Evolutionary conservation across 1,140 invertebrate genomes (phyloP).

Genomic region (Anastrepha obliqua): DNA sequence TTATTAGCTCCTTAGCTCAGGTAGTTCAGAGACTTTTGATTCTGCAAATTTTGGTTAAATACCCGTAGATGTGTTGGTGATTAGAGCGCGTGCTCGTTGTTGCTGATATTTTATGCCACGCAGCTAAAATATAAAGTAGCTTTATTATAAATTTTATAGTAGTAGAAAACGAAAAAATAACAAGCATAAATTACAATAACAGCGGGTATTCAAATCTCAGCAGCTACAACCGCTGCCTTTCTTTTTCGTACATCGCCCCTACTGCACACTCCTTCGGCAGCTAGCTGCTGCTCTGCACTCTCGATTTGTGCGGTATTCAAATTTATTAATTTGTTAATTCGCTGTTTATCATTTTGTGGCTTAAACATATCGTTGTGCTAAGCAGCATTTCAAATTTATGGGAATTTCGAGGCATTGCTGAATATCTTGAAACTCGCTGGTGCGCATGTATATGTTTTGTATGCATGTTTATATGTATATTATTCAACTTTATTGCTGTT

Average conservation of each 20-base stretch:
- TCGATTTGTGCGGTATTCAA: slow-evolving; percentile 59
- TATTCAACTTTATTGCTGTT: not conserved
- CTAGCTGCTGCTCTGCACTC: not conserved
- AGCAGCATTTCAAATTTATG: slow-evolving; percentile 71
- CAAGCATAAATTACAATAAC: slow-evolving; percentile 17
- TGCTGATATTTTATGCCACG: not conserved
- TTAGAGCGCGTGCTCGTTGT: slow-evolving; percentile 1
- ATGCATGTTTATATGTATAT: not conserved
- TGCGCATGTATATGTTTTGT: not conserved
- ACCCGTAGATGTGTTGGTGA: slow-evolving; percentile 59
- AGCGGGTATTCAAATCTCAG: slow-evolving; percentile 53
- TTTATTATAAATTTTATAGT: slow-evolving; percentile 19
- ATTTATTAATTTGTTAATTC: slow-evolving; percentile 74
- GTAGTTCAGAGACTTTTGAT: slow-evolving; percentile 47
- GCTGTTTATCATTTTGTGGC: slow-evolving; percentile 73
- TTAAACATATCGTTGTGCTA: slow-evolving; percentile 73
- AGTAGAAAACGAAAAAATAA: not conserved
- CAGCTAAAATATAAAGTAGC: slow-evolving; percentile 5
- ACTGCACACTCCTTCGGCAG: slow-evolving; percentile 4
- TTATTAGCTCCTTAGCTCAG: not conserved
- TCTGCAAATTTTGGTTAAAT: slow-evolving; percentile 60
- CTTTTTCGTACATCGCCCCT: slow-evolving; percentile 50
- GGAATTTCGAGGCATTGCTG: slow-evolving; percentile 1
- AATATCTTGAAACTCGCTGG: not conserved
- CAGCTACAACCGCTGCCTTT: not conserved